Evolutionary conservation across 2,888 invertebrate genomes (phyloP), one percentile per base, ranked within the genome.

Genomic region (Mythimna loreyi): DNA sequence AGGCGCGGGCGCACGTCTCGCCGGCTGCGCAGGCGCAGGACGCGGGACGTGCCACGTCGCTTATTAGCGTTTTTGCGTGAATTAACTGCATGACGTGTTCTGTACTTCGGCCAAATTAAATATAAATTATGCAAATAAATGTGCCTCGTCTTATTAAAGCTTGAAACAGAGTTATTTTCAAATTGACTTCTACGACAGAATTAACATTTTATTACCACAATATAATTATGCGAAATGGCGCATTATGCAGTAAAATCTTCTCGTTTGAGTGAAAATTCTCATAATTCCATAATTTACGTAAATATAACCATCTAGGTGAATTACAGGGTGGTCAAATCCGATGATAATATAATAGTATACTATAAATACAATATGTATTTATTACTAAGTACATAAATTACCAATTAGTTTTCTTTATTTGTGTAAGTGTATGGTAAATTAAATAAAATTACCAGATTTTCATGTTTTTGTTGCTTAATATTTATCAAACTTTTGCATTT

Each of bases 31-130:
- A 61, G 67, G 58, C 63, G 63, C 84, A 57, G 59, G 40, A n/a
- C 58, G 33, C 55, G 61, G 58, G 71, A 66, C 73, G 75, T 77
- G 75, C 72, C 61, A 55, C 67, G 49, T 66, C 67, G 28, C 69
- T 75, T 63, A 73, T 82, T 79, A 80, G 61, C 60, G 77, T 82
- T 83, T 84, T 83, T 83, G 64, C 73, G 28, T 57, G 72, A 82
- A 83, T 83, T 72, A 82, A 57, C 45, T 59, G 52, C 67, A 65
- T 28, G 64, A 67, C 49, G 59, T 49, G 61, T 75, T 59, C 56
- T 56, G 63, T 33, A 64, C 60, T 71, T 33, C 28, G 64, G 16
- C 36, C 43, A 62, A 70, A 74, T 80, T 79, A 69, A 68, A 71
- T 55, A 58, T 58, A 33, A 84, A 75, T 71, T 73, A 81, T 82